Evolutionary conservation across 2,888 invertebrate genomes (phyloP).

Genomic region (Phyllotreta striolata): DNA sequence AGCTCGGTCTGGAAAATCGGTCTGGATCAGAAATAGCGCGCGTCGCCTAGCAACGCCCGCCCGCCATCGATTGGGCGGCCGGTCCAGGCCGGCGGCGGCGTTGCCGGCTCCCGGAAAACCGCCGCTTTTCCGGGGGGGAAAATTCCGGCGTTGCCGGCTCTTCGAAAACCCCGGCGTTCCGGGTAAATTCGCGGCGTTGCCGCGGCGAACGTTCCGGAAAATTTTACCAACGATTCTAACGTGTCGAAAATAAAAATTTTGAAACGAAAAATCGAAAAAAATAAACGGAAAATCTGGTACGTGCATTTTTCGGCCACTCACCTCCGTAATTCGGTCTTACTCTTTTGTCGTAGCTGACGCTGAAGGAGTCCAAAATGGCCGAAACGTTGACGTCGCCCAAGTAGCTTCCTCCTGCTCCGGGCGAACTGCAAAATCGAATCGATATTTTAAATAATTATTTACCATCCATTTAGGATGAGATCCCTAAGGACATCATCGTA

Average conservation of each 20-base stretch:
- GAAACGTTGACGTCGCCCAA: constrained; percentile 94
- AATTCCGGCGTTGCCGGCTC: no score
- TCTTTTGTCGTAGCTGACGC: constrained; percentile 98
- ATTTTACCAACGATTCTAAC: no score
- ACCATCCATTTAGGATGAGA: no score
- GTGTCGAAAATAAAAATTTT: constrained; percentile 24
- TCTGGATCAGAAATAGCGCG: constrained; percentile 58
- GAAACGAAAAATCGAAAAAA: constrained; percentile 11
- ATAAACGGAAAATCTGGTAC: constrained; percentile 2
- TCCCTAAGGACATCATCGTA: no score
- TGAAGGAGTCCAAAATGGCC: constrained; percentile 93
- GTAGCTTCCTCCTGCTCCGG: constrained; percentile 80
- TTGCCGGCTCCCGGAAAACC: constrained; percentile 29
- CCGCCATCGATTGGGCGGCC: constrained; percentile 58
- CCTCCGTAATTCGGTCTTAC: constrained; percentile 99
- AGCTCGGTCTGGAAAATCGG: constrained; percentile 43
- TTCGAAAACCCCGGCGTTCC: not conserved
- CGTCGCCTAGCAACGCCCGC: constrained; percentile 58
- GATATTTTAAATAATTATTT: no score
- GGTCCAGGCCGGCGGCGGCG: constrained; percentile 40
- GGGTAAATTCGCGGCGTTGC: not conserved
- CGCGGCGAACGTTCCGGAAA: constrained; percentile 24
- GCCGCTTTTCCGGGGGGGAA: not conserved
- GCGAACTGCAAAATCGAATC: constrained; percentile 65
- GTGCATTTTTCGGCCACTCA: constrained; percentile 64